Evolutionary conservation across 2,888 invertebrate genomes (phyloP), one percentile per base, ranked within the genome.

Genomic region (Phasia obesa): DNA sequence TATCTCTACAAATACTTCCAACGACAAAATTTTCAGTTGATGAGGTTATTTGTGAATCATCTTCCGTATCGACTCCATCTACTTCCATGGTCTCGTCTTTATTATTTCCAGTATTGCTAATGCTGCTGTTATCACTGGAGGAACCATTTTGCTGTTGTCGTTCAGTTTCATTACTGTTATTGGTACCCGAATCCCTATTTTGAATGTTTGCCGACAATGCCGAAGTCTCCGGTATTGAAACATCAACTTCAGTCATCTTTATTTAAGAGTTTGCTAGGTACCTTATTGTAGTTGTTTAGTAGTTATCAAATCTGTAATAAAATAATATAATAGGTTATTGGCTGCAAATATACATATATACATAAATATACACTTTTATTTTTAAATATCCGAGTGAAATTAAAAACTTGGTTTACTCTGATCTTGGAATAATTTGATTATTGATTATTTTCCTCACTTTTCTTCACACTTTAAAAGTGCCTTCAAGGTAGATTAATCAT

Each of bases 21-120:
- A 69, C 38, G 27, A 86, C 87, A 82, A 88, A 88, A 75, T 88
- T 89, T 75, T 88, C 87, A 13, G 90, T 88, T 74, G 89, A 89
- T n/a, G 86, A 85, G 13, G 87, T 89, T 77, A 90, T 88, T 86
- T 91, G 90, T 77, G 91, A 91, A 81, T 90, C 89, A 53, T 89
- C 90, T 49, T 85, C 86, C 6, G 84, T 83, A 25, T 86, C 86
- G 21, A 74, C 81, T 49, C 79, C 84, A 79, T 87, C 89, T 60
- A 86, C 86, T 6, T 88, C 88, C 87, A 88, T 87, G 59, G 86
- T 35, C 47, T 83, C 85, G 9, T 17, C 49, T 88, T 90, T 67
- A 87, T 86, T 55, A 21, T 75, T 75, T 1, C 1, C 57, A 53
- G 21, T 70, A 31, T 77, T 84, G n/a, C 76, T 86, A 47, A 55